A percentile compares a stretch with the other conserved stretches of the same genome.
Conservation (phyloP, 1,140 invertebrate genomes). For the Ridgeia piscesae region DNA sequence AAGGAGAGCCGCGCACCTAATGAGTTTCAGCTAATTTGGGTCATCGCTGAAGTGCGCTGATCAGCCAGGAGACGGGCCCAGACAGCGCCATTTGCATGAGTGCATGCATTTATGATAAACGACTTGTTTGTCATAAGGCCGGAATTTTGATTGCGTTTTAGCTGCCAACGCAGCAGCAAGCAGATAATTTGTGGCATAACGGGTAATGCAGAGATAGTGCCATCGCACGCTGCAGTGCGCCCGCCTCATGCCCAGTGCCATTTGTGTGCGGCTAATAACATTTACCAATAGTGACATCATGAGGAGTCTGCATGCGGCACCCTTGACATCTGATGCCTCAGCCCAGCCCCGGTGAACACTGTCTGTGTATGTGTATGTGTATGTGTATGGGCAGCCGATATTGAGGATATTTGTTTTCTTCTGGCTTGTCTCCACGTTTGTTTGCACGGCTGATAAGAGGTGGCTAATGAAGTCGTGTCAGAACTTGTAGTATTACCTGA, state of each 20-base stretch:
- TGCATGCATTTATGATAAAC: slow-evolving; percentile 6
- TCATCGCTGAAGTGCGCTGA: not conserved
- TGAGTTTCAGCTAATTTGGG: not conserved
- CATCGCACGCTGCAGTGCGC: not conserved
- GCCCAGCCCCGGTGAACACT: not conserved
- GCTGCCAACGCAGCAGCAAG: not conserved
- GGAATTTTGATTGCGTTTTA: slow-evolving; percentile 6
- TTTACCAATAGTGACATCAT: not conserved
- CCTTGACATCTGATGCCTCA: not conserved
- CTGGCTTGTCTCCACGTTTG: not conserved
- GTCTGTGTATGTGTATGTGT: not conserved
- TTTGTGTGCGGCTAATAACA: slow-evolving; percentile 3
- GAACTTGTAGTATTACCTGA: slow-evolving; percentile 1
- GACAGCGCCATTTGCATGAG: not conserved
- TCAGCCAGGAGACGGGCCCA: not conserved
- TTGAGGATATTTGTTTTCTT: not conserved
- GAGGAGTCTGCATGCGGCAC: not conserved
- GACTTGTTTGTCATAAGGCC: slow-evolving; percentile 4
- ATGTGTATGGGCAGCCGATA: not conserved
- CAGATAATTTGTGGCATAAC: slow-evolving; percentile 5
- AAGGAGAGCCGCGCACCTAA: not conserved
- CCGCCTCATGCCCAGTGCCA: not conserved
- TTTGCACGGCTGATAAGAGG: not conserved
- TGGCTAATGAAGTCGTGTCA: not conserved
- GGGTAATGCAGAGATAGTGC: not conserved